Evolutionary conservation across 1,140 invertebrate species (phyloP).

Genomic region (Diprion similis): DNA sequence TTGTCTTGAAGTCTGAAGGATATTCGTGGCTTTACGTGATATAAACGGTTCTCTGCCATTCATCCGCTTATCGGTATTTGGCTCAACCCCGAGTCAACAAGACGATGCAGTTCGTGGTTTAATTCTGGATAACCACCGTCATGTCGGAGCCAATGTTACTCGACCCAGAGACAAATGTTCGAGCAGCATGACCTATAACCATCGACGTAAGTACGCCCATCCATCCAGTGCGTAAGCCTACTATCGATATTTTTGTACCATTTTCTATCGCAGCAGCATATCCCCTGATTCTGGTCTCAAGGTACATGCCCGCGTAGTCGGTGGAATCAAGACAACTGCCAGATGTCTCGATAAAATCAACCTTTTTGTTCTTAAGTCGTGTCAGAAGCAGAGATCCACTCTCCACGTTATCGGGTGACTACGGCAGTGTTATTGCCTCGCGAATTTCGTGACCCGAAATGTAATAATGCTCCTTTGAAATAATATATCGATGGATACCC

Average conservation of each 20-base stretch:
- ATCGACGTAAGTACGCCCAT: not conserved
- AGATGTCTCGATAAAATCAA: constrained; percentile 6
- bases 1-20: too few relatives aligned
- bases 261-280: not conserved
- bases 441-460: not conserved
- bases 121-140: too few relatives aligned
- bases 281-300: not conserved
- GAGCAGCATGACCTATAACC: not conserved
- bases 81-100: too few relatives aligned
- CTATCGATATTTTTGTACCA: not conserved
- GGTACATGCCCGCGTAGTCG: not conserved
- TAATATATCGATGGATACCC: too few relatives aligned
- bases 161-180: not conserved
- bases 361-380: not conserved
- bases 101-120: too few relatives aligned
- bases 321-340: not conserved
- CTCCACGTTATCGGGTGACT: not conserved
- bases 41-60: too few relatives aligned
- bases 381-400: not conserved
- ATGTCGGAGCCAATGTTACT: not conserved
- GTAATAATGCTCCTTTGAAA: too few relatives aligned
- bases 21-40: too few relatives aligned
- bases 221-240: not conserved
- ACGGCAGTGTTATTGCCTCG: not conserved
- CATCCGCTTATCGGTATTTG: too few relatives aligned